Conservation (phyloP, 2,888 invertebrate species). For the Odontocerum albicorne region DNA sequence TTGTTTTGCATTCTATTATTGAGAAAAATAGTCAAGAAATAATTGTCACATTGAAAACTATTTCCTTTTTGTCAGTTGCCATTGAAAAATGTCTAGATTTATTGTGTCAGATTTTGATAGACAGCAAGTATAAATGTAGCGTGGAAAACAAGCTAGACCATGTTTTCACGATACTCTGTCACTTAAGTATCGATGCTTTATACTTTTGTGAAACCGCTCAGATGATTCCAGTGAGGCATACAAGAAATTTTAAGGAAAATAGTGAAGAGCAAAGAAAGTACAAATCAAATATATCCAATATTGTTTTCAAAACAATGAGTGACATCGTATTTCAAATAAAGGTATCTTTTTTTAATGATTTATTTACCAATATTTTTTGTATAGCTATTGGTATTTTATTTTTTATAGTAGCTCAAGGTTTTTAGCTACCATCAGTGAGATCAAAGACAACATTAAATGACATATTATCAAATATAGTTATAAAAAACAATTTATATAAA, state of each 20-base stretch:
- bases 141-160: constrained; percentile 18
- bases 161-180: constrained; percentile 29
- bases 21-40: constrained; percentile 4
- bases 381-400: no score
- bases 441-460: no score
- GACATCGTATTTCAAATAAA: constrained; percentile 15
- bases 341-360: constrained; percentile 9
- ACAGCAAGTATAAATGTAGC: constrained; percentile 17
- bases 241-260: neutral
- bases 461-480: no score
- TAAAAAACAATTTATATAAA: no score
- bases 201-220: constrained; percentile 16
- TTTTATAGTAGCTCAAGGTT: no score
- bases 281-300: neutral
- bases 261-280: constrained; percentile 8
- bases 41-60: constrained; percentile 12
- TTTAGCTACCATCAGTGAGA: no score
- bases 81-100: constrained; percentile 18
- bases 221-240: neutral
- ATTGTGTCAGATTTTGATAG: constrained; percentile 18
- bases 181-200: constrained; percentile 24
- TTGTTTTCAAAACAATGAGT: constrained; percentile 4
- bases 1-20: constrained; percentile 24
- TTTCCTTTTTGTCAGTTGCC: neutral
- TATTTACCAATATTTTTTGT: no score